Evolutionary conservation across 1,140 invertebrate genomes (phyloP).

Genomic region (Phymastichus coffea): DNA sequence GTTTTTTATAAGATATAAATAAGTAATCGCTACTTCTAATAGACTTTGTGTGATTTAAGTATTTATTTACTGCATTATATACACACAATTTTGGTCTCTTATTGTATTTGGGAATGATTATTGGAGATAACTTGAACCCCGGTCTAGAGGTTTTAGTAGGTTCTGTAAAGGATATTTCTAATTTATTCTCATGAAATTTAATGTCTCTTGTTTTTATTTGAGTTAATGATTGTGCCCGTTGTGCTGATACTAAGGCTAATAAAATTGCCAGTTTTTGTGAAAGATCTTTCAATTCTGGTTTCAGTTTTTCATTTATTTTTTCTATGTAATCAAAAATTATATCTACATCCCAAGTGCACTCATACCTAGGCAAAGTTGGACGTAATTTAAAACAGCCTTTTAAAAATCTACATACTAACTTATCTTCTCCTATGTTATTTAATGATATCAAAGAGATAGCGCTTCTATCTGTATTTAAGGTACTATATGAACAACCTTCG

Average conservation of each 20-base stretch:
- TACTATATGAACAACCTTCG: not conserved
- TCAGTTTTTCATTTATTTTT: not conserved
- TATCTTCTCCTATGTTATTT: not conserved
- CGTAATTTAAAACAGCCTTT: not conserved
- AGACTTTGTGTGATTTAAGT: not conserved
- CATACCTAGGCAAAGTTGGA: not conserved
- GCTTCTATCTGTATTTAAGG: not conserved
- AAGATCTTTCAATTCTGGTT: not conserved
- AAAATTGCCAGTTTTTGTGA: slow-evolving; percentile 26
- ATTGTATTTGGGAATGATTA: not conserved
- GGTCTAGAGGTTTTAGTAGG: slow-evolving; percentile 31
- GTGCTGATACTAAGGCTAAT: slow-evolving; percentile 31
- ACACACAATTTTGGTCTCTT: not conserved
- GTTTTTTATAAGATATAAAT: slow-evolving; percentile 15
- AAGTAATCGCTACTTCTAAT: not conserved
- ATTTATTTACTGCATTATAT: not conserved
- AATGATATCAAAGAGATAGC: not conserved
- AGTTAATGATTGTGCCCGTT: slow-evolving; percentile 29
- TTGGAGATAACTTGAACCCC: not conserved
- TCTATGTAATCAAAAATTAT: not conserved
- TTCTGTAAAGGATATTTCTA: slow-evolving; percentile 27
- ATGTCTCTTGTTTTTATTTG: slow-evolving; percentile 28
- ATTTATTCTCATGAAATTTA: not conserved
- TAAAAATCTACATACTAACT: not conserved
- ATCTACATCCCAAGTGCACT: not conserved